Evolutionary conservation across 2,797 vertebrate species (phyloP).

Genomic region (Capromys pilorides): DNA sequence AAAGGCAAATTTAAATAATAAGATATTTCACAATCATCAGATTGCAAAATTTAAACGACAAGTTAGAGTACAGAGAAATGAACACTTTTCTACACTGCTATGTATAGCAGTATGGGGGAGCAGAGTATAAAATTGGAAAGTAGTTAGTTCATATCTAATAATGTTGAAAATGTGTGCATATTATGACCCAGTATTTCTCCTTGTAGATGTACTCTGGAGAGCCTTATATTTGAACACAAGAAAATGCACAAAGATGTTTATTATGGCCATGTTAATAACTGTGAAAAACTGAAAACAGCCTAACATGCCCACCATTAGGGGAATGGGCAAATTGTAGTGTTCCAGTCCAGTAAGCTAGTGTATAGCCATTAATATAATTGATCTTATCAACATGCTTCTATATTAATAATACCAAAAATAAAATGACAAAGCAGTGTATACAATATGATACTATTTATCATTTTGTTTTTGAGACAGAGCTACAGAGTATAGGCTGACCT

Average conservation of each 20-base stretch:
- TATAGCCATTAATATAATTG: constrained; percentile 51
- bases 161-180: neutral
- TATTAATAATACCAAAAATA: constrained; percentile 51
- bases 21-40: constrained; percentile 29
- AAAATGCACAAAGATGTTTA: constrained; percentile 35
- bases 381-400: constrained; percentile 17
- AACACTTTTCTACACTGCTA: constrained; percentile 10
- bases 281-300: constrained; percentile 50
- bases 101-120: neutral
- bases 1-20: constrained; percentile 52
- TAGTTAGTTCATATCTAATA: constrained; percentile 30
- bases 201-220: constrained; percentile 10
- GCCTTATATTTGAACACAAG: neutral
- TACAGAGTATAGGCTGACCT: neutral
- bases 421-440: neutral
- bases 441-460: neutral
- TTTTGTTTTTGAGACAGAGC: neutral
- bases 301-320: neutral
- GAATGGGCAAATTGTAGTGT: neutral
- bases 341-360: neutral
- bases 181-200: neutral
- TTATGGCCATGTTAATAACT: constrained; percentile 31
- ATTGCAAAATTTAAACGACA: constrained; percentile 48
- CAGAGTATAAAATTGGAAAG: constrained; percentile 56
- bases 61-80: neutral